These are phyloP conservation scores for Stenodera caucasica DNA, from an alignment of 2,888 invertebrate species.

Conservation along the genomic window DNA sequence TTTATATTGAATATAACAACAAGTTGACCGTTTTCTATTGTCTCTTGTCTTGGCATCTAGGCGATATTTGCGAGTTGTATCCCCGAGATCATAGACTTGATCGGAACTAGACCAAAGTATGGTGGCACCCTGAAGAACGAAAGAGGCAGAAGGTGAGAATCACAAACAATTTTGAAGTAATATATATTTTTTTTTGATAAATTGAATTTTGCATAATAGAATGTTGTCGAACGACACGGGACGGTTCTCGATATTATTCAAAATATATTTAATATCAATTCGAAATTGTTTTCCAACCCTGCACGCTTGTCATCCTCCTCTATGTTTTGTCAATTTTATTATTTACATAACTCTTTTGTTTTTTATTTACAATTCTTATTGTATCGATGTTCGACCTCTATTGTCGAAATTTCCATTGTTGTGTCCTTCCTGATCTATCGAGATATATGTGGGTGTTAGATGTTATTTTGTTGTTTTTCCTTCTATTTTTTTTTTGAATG, in stretches of 20 bases:
- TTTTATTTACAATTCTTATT: constrained; percentile 56
- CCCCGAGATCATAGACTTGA: constrained; percentile 99
- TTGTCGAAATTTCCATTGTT: constrained; percentile 26
- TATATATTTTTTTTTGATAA: constrained; percentile 24
- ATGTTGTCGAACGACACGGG: constrained; percentile 19
- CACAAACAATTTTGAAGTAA: constrained; percentile 24
- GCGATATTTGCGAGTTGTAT: constrained; percentile 99
- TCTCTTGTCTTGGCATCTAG: constrained; percentile 69
- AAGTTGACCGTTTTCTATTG: constrained; percentile 49
- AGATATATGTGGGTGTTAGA: constrained; percentile 32
- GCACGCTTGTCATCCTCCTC: constrained; percentile 47
- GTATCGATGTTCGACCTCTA: constrained; percentile 62
- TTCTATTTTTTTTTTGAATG: neutral
- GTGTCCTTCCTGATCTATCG: constrained; percentile 27
- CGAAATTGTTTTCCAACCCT: constrained; percentile 33
- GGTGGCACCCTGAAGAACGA: constrained; percentile 99
- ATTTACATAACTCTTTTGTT: constrained; percentile 8
- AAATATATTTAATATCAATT: constrained; percentile 11
- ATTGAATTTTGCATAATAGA: constrained; percentile 11
- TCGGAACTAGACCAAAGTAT: constrained; percentile 99
- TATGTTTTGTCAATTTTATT: constrained; percentile 24
- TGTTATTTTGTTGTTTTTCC: neutral
- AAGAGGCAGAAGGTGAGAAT: constrained; percentile 99
- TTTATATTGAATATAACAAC: neutral
- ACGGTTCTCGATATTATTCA: constrained; percentile 14